Base-by-base conservation (phyloP, 2,113 vertebrate genomes). In the Lycaon pictus region DNA sequence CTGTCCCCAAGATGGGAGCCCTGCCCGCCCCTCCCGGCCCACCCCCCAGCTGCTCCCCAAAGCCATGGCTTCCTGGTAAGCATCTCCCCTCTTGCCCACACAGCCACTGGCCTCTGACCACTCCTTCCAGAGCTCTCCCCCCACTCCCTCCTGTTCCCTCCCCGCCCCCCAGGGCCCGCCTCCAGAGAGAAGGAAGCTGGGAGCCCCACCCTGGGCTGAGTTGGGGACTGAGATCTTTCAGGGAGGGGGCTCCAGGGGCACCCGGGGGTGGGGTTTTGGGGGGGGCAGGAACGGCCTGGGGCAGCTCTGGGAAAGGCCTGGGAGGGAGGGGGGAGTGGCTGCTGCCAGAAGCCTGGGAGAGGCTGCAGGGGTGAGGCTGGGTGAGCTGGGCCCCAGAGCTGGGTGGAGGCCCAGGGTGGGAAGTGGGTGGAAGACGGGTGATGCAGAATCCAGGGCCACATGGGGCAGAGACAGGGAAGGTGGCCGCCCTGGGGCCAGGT, bases 101-200 rank as follows among this genome's bases (percentile, higher is more conserved):
- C 60, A 20, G 32, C 32, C 6, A 8, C 53, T 32, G 25, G 43
- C 56, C 79, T 65, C 96, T 67, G 60, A 58, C 76, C 35, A 2
- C 1, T 1, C 20, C 55, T 15, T 20, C 22, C 11, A 1, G 6
- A 7, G 27, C 51, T 7, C 5, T 20, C 35, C 27, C 11, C 37
- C 9, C 27, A 1, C 29, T 2, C n/a, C 20, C 11, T 3, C 11
- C 23, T 0, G 2, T 5, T 9, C 15, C n/a, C 11, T 13, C 53
- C 32, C n/a, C 0, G 7, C 0, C 9, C 53, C 20, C 27, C 17
- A 0, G 25, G 55, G 69, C 81, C 88, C 3, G 37, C 80, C 20
- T 58, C 65, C 7, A 4, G 79, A 22, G 13, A 69, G 23, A 17
- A 27, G 37, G 22, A 74, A n/a, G 19, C 11, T 0, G 25, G n/a